A percentile compares a stretch with the other conserved stretches of the same genome.
Conservation (phyloP, 2,888 invertebrate species). For the Dicycla oo region DNA sequence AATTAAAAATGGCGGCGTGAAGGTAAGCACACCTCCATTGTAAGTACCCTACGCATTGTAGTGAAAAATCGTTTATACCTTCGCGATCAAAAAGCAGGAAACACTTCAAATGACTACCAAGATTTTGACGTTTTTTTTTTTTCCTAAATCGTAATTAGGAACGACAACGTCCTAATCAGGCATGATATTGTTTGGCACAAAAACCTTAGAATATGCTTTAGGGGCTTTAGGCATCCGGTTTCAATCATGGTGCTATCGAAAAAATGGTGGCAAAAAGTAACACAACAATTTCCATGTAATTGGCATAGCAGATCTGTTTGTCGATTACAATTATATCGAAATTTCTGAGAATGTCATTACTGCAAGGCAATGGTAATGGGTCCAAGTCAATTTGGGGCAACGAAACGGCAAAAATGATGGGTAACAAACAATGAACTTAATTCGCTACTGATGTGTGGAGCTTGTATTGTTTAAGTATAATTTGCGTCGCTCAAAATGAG, state of each 20-base stretch:
- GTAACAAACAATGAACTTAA: conserved; percentile 18
- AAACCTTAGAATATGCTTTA: conserved; percentile 27
- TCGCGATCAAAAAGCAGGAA: conserved; percentile 32
- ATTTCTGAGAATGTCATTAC: conserved; percentile 29
- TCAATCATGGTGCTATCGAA: conserved; percentile 25
- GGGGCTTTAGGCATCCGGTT: conserved; percentile 34
- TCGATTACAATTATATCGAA: conserved; percentile 25
- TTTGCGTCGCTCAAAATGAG: conserved; percentile 15
- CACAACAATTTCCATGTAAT: conserved; percentile 42
- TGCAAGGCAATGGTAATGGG: neutral
- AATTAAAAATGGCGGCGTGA: conserved; percentile 38
- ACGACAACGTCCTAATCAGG: conserved; percentile 49
- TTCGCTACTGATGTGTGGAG: conserved; percentile 12
- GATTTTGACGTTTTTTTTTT: conserved; percentile 22
- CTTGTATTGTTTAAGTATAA: conserved; percentile 17
- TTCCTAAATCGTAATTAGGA: conserved; percentile 26
- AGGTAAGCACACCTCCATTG: conserved; percentile 24
- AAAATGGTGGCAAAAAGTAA: conserved; percentile 40
- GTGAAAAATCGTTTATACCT: conserved; percentile 40
- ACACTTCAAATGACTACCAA: conserved; percentile 26
- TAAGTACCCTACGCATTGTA: conserved; percentile 19
- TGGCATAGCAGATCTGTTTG: conserved; percentile 25
- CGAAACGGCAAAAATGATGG: conserved; percentile 18
- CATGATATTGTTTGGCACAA: conserved; percentile 51
- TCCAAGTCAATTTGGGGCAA: neutral